These are phyloP conservation scores for Ophonus ardosiacus DNA, from an alignment of 2,888 invertebrate genomes.

Conservation along the genomic window DNA sequence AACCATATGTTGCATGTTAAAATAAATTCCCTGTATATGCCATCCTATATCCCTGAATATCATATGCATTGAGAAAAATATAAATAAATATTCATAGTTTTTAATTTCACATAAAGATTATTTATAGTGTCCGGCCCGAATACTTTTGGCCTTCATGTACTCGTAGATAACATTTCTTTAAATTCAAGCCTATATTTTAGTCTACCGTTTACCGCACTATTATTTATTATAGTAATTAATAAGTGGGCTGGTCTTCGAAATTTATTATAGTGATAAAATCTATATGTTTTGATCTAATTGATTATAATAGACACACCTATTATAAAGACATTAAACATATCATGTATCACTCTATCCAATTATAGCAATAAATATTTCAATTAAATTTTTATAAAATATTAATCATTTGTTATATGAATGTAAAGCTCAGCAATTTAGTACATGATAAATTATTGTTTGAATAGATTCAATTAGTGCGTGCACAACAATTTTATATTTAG, in stretches of 20 bases:
- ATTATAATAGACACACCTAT: constrained; percentile 21
- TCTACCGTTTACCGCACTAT: not conserved
- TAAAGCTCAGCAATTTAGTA: not conserved
- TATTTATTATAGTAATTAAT: constrained; percentile 5
- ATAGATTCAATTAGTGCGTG: not conserved
- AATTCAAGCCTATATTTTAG: constrained; percentile 3
- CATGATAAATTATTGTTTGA: not conserved
- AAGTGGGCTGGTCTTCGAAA: not conserved
- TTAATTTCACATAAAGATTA: too few species aligned
- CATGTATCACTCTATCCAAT: not conserved
- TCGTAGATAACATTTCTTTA: constrained; percentile 14
- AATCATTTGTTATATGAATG: not conserved
- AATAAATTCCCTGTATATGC: too few species aligned
- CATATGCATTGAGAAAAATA: too few species aligned
- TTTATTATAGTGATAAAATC: constrained; percentile 13
- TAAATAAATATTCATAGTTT: too few species aligned
- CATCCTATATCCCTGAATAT: too few species aligned
- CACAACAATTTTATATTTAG: not conserved
- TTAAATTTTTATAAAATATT: not conserved
- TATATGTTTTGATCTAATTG: constrained; percentile 9
- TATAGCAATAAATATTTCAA: not conserved
- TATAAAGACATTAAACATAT: constrained; percentile 33
- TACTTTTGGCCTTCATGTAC: too few species aligned
- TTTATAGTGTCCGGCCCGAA: too few species aligned
- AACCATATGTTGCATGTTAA: too few species aligned